These are phyloP conservation scores for Microctenopoma lineatum DNA, from an alignment of 2,797 vertebrate species.

Conservation along the genomic window DNA sequence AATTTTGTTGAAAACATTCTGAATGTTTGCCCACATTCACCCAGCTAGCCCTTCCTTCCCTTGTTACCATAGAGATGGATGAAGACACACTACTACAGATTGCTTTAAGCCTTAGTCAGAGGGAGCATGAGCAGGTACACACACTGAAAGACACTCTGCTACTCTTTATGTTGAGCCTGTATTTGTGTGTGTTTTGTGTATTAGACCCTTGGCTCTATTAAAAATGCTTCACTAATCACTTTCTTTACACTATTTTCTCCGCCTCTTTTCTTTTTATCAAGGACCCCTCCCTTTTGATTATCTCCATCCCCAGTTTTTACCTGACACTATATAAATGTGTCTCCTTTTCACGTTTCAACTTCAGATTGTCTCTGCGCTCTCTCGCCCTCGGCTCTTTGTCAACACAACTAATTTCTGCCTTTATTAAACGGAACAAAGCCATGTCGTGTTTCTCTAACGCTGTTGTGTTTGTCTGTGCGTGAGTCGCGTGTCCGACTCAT, in stretches of 20 bases:
- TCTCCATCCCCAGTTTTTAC: background rate
- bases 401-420: slow-evolving; percentile 10
- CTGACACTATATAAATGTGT: background rate
- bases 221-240: background rate
- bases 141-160: slow-evolving; percentile 31
- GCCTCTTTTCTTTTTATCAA: background rate
- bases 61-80: slow-evolving; percentile 84
- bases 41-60: slow-evolving; percentile 44
- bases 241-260: background rate
- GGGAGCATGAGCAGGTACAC: slow-evolving; percentile 86
- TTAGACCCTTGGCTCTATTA: background rate
- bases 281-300: background rate
- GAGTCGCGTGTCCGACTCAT: background rate
- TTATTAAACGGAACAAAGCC: slow-evolving; percentile 6
- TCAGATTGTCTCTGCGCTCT: background rate
- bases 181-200: slow-evolving; percentile 3
- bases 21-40: slow-evolving; percentile 54
- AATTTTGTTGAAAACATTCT: slow-evolving; percentile 48
- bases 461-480: background rate
- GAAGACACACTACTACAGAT: slow-evolving; percentile 88
- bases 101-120: slow-evolving; percentile 85
- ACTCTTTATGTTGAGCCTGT: slow-evolving; percentile 12
- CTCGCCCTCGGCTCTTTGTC: slow-evolving; percentile 11
- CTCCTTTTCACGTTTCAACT: background rate
- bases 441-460: slow-evolving; percentile 16